Conservation (phyloP, 2,797 vertebrate species). For the Brachymystax lenok region DNA sequence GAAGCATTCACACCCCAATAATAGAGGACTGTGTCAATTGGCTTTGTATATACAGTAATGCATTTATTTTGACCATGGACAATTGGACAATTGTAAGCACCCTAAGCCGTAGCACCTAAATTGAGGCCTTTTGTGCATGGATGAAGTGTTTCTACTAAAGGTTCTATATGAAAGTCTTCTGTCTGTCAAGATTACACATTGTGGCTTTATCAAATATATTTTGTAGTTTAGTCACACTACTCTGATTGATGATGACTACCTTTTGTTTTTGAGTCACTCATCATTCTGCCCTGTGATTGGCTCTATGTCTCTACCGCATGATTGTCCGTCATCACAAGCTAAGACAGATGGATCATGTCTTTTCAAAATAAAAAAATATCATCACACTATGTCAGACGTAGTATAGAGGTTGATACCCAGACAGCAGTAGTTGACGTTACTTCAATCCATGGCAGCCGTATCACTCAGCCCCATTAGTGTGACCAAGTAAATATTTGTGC, state of each 20-base stretch:
- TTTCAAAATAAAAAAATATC: not conserved
- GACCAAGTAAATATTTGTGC: not conserved
- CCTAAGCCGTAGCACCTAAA: too few relatives aligned
- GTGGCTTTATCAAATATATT: not conserved
- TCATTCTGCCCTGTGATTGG: not conserved
- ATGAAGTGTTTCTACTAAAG: not conserved
- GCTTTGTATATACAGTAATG: not conserved
- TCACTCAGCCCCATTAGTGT: not conserved
- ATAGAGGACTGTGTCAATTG: not conserved
- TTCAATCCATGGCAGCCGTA: not conserved
- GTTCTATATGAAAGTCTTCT: not conserved
- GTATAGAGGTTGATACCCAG: not conserved
- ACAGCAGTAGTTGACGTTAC: not conserved
- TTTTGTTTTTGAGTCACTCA: not conserved
- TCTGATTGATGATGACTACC: too few relatives aligned
- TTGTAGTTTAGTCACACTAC: not conserved
- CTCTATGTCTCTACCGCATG: too few relatives aligned
- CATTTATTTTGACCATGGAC: too few relatives aligned
- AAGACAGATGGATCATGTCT: not conserved
- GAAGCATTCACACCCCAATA: not conserved
- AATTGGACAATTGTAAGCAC: too few relatives aligned
- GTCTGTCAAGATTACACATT: not conserved
- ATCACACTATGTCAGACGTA: not conserved
- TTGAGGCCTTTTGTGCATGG: too few relatives aligned
- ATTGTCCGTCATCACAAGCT: not conserved